These are phyloP conservation scores for Marronus borbonicus DNA, from an alignment of 2,888 invertebrate species.

Conservation along the genomic window DNA sequence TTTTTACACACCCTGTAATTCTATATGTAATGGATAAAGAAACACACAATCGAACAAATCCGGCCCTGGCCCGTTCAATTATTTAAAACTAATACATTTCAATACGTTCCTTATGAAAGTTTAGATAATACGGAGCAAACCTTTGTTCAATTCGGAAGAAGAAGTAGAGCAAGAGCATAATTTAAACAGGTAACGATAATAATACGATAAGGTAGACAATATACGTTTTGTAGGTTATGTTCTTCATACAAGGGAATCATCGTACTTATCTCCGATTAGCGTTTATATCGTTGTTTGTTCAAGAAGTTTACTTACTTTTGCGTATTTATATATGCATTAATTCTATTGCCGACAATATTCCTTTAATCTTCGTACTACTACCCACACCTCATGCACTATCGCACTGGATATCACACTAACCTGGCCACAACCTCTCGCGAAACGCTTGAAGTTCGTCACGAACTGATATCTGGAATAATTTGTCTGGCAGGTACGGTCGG, in stretches of 20 bases:
- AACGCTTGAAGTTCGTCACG: no score
- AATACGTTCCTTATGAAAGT: not conserved
- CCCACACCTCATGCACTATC: not conserved
- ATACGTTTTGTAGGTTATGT: not conserved
- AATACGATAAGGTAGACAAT: not conserved
- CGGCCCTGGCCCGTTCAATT: not conserved
- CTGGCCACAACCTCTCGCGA: no score
- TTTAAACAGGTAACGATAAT: not conserved
- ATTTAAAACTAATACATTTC: constrained; percentile 10
- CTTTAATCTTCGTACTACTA: not conserved
- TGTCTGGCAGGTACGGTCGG: no score
- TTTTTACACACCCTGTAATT: no score
- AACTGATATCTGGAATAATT: no score
- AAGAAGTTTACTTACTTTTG: constrained; percentile 3
- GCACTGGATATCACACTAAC: constrained; percentile 15
- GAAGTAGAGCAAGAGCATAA: not conserved
- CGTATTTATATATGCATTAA: not conserved
- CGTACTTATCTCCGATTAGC: not conserved
- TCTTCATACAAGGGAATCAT: not conserved
- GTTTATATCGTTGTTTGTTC: no score
- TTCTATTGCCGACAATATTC: not conserved
- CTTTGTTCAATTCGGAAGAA: not conserved
- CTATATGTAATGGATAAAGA: no score
- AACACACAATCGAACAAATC: not conserved
- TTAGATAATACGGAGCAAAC: not conserved